Base-by-base conservation (phyloP, 2,888 invertebrate species). In the Harpalus rufipes region DNA sequence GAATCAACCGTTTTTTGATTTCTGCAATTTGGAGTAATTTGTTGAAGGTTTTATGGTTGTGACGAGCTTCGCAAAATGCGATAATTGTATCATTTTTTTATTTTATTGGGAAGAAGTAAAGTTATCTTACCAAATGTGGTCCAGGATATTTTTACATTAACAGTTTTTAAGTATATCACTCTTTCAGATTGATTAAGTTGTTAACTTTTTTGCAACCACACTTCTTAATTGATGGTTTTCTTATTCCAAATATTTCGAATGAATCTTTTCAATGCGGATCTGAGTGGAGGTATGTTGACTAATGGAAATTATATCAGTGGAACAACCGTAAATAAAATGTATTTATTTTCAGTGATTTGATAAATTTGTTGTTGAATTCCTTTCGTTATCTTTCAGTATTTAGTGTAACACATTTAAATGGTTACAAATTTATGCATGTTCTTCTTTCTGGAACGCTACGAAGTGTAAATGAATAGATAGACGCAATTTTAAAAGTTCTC, bases 301-400 rank as follows among this genome's bases (percentile, higher is more conserved):
- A 72, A 72, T 72, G 72, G 72, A 72, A 72, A 72, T 32, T 72
- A 41, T 41, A 72, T 72, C 44, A 41, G 12, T 41, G 16, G 72
- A 8, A 72, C 41, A 16, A n/a, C 14, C 14, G 72, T 76, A 76
- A 76, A 51, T n/a, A 51, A 76, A 44, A 51, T 7, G 76, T 18
- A 76, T 51, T 76, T 51, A 76, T 76, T 76, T 76, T 51, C 21
- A 16, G 21, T 4, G 12, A n/a, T 21, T 76, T 51, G 51, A 51
- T 76, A 51, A 76, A 18, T 76, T 21, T 6, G 51, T 51, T 16
- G 76, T 76, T 51, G n/a, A 68, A 51, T 76, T 76, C 56, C 51
- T 32, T 51, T 12, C 1, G n/a, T 51, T 76, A 76, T 76, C 76
- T 76, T 51, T 8, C 10, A 32, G 32, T 32, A 32, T 32, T 32